Base-by-base conservation (phyloP, 2,888 invertebrate genomes). In the Prosapia bicincta region DNA sequence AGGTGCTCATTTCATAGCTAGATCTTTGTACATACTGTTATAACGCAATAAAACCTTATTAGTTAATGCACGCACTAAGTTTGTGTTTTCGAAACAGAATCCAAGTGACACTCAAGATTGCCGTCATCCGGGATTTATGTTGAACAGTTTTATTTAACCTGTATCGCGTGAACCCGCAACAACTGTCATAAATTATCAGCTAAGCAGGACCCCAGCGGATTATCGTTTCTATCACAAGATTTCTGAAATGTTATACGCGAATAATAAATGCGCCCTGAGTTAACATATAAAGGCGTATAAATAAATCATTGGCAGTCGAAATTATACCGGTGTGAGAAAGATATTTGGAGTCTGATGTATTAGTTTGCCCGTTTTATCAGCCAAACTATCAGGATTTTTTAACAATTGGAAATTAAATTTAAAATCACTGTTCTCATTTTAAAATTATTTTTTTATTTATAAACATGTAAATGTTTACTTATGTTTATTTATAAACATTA, bases 141-240 rank as follows among this genome's bases (percentile, higher is more conserved):
- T 20, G 3, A 2, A 54, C 54, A 54, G 1, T 54, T 54, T 54
- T 54, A 54, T 54, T 20, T 20, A 20, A 54, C 54, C 9, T 54
- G 20, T 54, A 54, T 54, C n/a, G 54, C 54, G 54, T 54, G 54
- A 20, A 20, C 13, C 54, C 6, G 3, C 54, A 54, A 54, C 54
- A 54, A 54, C 20, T 3, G 54, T 13, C 7, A 54, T 54, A 54
- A 54, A 54, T 54, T 54, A 54, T 54, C n/a, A 10, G 10, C 20
- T 54, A 54, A 54, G 54, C 20, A 20, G 54, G 54, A 20, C 75
- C 75, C 75, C 77, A 71, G 75, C 75, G 77, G 77, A 69, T 77
- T 77, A 77, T 75, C 66, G 73, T 77, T 77, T 75, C 72, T 75
- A 74, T 69, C 72, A 67, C 75, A 66, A 70, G 72, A 74, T 74